Base-by-base conservation (phyloP, 1,140 invertebrate species). In the Euwallacea similis region DNA sequence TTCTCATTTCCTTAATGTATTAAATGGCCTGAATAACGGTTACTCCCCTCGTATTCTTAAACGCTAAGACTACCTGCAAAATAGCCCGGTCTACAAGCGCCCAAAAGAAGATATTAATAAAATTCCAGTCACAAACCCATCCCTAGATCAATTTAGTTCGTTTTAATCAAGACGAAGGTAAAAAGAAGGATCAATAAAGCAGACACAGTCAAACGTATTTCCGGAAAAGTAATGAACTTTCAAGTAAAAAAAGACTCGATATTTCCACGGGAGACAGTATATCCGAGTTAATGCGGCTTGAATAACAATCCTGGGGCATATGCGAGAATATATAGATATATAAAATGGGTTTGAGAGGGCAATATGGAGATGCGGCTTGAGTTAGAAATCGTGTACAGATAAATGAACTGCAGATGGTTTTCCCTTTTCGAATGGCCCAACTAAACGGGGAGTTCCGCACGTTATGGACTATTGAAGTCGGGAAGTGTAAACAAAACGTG, bases 171-270 rank as follows among this genome's bases (percentile, higher is more conserved):
- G 56, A 56, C 43, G 42, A 68, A 68, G 55, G 66, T 68, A 68
- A 68, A 68, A 68, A 68, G 43, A 15, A 50, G 66, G 66, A 59
- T 68, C 66, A 68, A 68, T 68, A 68, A 46, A 60, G 56, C 66
- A 55, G 66, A 59, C 66, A 68, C 55, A 68, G 55, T 68, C 66
- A 68, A 68, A 68, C 66, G 66, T 68, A 68, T 68, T 68, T 68
- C 66, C 66, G 66, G 56, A 68, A 60, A 68, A 68, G 66, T 68
- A 68, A 68, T 68, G 66, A 68, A 68, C 66, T 68, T 56, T 68
- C 53, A 66, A 58, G 64, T 68, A 60, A 68, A 68, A 68, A 63
- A 46, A 59, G 56, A 68, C 43, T 68, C 43, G 42, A 68, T 68
- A 67, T 67, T 67, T 58, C 55, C 66, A 46, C 11, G 43, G 43